A percentile compares a stretch with the other conserved stretches of the same genome.
Evolutionary conservation across 53 echinoderm and acorn worm species (phyloP).

Genomic region (Holothuria scabra): DNA sequence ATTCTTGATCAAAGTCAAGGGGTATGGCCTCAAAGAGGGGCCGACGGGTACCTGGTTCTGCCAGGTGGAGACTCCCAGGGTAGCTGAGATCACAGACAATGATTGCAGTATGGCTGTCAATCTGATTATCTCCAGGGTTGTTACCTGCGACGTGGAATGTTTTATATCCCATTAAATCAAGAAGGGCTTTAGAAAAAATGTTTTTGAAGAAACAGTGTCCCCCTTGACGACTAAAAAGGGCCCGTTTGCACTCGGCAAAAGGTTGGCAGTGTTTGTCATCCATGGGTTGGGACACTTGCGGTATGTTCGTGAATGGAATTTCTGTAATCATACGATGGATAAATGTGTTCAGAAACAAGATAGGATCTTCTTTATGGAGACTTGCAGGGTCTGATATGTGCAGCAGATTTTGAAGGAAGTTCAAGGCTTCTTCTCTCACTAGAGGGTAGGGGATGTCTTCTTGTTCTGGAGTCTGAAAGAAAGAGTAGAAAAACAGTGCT

Average conservation of each 20-base stretch:
- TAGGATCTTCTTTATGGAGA: too few species aligned
- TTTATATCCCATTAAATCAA: conserved; percentile 40
- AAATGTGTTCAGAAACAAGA: too few species aligned
- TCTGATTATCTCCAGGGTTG: conserved; percentile 18
- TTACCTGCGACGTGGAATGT: conserved; percentile 32
- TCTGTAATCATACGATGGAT: too few species aligned
- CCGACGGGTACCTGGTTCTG: conserved; percentile 45
- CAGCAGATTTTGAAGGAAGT: too few species aligned
- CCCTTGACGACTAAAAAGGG: conserved; percentile 34
- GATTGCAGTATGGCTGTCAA: conserved; percentile 32
- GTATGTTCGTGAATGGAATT: too few species aligned
- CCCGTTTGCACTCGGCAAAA: conserved; percentile 33
- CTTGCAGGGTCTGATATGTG: too few species aligned
- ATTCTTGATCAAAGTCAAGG: conserved; percentile 56
- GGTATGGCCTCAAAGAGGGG: conserved; percentile 50
- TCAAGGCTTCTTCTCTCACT: too few species aligned
- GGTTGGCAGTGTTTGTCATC: background rate
- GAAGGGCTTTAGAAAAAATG: conserved; percentile 12
- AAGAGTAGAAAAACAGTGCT: too few species aligned
- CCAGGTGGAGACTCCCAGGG: conserved; percentile 41
- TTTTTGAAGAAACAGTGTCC: conserved; percentile 59
- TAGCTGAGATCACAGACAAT: conserved; percentile 29
- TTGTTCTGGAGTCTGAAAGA: too few species aligned
- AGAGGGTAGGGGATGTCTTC: too few species aligned
- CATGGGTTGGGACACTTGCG: too few species aligned